Evolutionary conservation across 2,888 invertebrate genomes (phyloP).

Genomic region (Aethes cnicana): DNA sequence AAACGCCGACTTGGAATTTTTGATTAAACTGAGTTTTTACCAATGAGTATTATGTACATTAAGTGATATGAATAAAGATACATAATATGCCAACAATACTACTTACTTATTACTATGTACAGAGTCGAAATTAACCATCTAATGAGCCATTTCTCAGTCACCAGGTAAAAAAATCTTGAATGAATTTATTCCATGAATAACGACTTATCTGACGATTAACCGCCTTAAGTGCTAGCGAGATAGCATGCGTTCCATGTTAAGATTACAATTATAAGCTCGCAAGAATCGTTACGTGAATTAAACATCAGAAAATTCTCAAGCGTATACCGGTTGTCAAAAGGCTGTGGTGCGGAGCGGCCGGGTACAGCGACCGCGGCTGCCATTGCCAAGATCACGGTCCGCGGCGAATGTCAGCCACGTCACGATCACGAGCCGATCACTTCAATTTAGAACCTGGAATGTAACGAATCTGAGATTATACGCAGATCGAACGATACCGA

Average conservation of each 20-base stretch:
- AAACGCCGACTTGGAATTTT: too few relatives aligned
- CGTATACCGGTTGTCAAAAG: conserved; percentile 80
- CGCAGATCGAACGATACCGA: conserved; percentile 2
- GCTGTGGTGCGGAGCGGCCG: conserved; percentile 50
- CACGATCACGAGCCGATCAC: conserved; percentile 74
- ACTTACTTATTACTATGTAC: too few relatives aligned
- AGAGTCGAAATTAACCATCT: too few relatives aligned
- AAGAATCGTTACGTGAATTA: conserved; percentile 71
- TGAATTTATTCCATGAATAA: conserved; percentile 3
- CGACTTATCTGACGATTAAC: conserved; percentile 3
- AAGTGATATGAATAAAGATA: too few relatives aligned
- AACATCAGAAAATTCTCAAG: conserved; percentile 77
- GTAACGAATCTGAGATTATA: conserved; percentile 40
- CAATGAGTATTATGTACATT: too few relatives aligned
- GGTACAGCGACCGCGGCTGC: conserved; percentile 80
- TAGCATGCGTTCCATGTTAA: conserved; percentile 44
- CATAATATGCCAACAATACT: too few relatives aligned
- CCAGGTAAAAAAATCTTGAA: too few relatives aligned
- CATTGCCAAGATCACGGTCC: conserved; percentile 85
- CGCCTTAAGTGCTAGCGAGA: not conserved
- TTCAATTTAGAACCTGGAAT: conserved; percentile 66
- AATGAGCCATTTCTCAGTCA: too few relatives aligned
- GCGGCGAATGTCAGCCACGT: conserved; percentile 81
- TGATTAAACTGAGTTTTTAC: too few relatives aligned
- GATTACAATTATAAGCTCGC: conserved; percentile 55